Percentiles rank a stretch among this genome's conserved stretches.
Conservation (phyloP, 2,113 vertebrate genomes). For the Helogale parvula region DNA sequence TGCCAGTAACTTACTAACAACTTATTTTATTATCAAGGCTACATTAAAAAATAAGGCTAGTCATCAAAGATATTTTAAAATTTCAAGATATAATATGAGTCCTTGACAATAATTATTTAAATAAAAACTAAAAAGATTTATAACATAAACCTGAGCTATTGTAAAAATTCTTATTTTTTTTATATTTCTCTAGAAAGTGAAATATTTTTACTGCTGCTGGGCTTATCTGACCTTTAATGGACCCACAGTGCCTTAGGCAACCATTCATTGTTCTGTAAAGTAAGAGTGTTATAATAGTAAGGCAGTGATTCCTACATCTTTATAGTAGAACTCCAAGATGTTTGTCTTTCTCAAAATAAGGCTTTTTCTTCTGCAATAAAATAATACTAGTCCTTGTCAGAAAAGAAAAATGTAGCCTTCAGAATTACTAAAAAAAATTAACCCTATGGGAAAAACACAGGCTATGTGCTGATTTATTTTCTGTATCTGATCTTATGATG, state of each 20-base stretch:
- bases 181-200: background rate
- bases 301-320: constrained; percentile 1
- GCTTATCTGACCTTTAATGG: constrained; percentile 47
- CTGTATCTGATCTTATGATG: background rate
- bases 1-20: background rate
- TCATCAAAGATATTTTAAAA: background rate
- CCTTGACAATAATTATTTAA: background rate
- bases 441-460: background rate
- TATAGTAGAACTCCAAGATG: constrained; percentile 1
- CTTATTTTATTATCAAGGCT: background rate
- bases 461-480: background rate
- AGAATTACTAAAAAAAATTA: constrained; percentile 8
- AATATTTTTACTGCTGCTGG: background rate
- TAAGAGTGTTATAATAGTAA: background rate
- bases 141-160: background rate
- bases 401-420: constrained; percentile 6
- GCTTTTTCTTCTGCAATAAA: background rate
- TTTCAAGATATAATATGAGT: background rate
- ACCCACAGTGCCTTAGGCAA: background rate
- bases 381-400: background rate
- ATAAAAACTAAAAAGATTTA: background rate
- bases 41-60: background rate
- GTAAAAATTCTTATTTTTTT: background rate
- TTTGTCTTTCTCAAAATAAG: constrained; percentile 1
- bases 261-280: background rate